phyloP scores from a whole-genome alignment of 2,113 vertebrate species.

The Plotosus lineatus region DNA sequence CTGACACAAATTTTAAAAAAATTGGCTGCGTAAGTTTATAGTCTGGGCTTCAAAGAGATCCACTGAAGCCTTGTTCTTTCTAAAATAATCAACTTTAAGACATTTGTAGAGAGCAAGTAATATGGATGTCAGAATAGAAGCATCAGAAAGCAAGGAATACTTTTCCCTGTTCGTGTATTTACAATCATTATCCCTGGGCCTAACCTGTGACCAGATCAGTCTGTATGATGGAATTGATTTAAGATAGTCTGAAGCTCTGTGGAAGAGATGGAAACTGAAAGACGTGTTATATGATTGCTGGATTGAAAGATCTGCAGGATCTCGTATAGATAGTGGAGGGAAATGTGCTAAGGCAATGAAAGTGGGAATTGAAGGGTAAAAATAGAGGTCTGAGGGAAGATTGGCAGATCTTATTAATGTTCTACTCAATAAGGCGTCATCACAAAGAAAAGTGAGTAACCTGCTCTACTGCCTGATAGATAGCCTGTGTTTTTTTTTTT shows the following conservation, averaged over 20 bases:
- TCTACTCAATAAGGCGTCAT: not conserved
- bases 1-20: not conserved
- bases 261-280: not conserved
- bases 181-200: not conserved
- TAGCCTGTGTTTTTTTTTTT: not conserved
- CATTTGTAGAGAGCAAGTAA: not conserved
- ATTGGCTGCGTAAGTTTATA: not conserved
- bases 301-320: not conserved
- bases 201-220: not conserved
- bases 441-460: not conserved
- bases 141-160: not conserved
- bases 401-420: constrained; percentile 15
- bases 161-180: not conserved
- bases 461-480: not conserved
- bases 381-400: constrained; percentile 2
- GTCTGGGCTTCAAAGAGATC: not conserved
- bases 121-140: not conserved
- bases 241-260: not conserved
- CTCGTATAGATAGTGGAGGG: not conserved
- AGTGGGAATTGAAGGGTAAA: not conserved
- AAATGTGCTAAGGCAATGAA: not conserved
- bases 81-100: not conserved
- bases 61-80: not conserved
- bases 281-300: not conserved
- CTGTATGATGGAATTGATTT: not conserved